These are phyloP conservation scores for Luidia sarsii DNA, from an alignment of 53 echinoderm and acorn worm species.

Conservation along the genomic window DNA sequence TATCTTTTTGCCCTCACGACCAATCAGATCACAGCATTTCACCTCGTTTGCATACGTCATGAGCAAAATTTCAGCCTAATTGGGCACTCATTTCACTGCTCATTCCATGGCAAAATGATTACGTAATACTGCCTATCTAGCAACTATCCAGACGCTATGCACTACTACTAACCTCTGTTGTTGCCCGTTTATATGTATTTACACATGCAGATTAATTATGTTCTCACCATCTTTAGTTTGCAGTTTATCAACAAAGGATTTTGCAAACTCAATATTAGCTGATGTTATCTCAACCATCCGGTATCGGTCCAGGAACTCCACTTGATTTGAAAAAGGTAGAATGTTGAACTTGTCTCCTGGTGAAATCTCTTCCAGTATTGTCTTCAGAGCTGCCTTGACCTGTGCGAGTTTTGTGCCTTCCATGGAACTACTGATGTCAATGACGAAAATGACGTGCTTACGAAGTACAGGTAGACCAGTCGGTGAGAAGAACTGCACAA, in stretches of 20 bases:
- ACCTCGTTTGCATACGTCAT: too few relatives aligned
- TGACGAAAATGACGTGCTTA: slow-evolving; percentile 93
- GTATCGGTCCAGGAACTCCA: slow-evolving; percentile 69
- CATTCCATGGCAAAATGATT: too few relatives aligned
- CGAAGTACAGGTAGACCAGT: slow-evolving; percentile 76
- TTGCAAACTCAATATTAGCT: slow-evolving; percentile 65
- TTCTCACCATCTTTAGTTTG: slow-evolving; percentile 75
- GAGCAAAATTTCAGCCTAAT: too few relatives aligned
- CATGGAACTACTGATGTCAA: slow-evolving; percentile 96
- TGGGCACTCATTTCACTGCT: too few relatives aligned
- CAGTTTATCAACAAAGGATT: slow-evolving; percentile 76
- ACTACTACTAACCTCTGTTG: too few relatives aligned
- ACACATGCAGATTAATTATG: too few relatives aligned
- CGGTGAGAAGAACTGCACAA: slow-evolving; percentile 91
- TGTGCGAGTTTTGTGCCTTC: slow-evolving; percentile 81
- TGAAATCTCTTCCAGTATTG: slow-evolving; percentile 89
- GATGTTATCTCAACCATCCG: slow-evolving; percentile 75
- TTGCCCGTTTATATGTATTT: too few relatives aligned
- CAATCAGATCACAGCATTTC: too few relatives aligned
- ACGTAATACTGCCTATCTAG: too few relatives aligned
- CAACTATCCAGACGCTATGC: too few relatives aligned
- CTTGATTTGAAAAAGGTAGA: slow-evolving; percentile 84
- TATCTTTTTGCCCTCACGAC: too few relatives aligned
- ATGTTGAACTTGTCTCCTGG: slow-evolving; percentile 96
- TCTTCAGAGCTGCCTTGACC: slow-evolving; percentile 85